Evolutionary conservation across 2,888 invertebrate genomes (phyloP), one percentile per base, ranked within the genome.

Genomic region (Apoda limacodes): DNA sequence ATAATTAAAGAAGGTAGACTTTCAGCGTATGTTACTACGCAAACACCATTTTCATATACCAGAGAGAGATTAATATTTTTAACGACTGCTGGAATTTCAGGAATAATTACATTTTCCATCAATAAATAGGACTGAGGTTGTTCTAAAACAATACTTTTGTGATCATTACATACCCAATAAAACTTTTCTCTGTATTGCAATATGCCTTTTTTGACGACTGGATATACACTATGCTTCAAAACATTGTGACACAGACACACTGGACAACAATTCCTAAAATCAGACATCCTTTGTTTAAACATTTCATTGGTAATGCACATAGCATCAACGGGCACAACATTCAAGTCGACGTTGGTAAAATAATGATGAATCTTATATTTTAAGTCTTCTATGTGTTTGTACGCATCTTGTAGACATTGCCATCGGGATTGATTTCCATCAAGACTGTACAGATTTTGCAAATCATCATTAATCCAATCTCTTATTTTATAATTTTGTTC

Each of bases 131-230:
- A 36, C 4, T 61, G 47, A 1, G 86, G 84, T 39, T 66, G 37
- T 14, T 59, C 48, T 11, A 80, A 39, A 37, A 86, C 85, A 19
- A 53, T 45, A 17, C 69, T 49, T 9, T 80, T 55, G 44, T 88
- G 88, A 12, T 72, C 56, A 1, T 53, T 29, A 45, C 88, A 88
- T 25, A 86, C 48, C 86, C 87, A 88, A 48, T 86, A 88, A 54
- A 80, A 85, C 27, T 60, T 49, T 15, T 75, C 57, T 37, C 65
- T 57, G 47, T 70, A 87, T 39, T 85, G 84, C 1, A 87, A 65
- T 27, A 86, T 48, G 4, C 86, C 85, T 23, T 69, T 70, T 42
- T 82, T 75, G 46, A 84, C 74, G 1, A 82, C 72, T 5, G 82
- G 82, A 24, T 60, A 65, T 1, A 68, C 69, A 31, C 78, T 83